These are phyloP conservation scores for Neoascia interrupta DNA, from an alignment of 2,888 invertebrate genomes.

Conservation along the genomic window DNA sequence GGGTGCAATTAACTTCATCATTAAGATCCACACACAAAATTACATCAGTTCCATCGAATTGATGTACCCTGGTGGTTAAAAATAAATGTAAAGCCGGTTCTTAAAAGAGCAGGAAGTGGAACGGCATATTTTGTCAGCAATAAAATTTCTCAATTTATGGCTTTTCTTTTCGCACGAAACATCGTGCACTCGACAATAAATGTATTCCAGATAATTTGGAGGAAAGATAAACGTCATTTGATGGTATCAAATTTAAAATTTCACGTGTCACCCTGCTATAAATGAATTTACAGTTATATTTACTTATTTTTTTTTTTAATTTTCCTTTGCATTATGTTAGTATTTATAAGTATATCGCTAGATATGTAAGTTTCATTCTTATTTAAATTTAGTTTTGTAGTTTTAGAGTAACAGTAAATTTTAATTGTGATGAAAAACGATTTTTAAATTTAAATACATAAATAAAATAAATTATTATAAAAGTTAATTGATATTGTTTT, in stretches of 20 bases:
- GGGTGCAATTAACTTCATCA: constrained; percentile 8
- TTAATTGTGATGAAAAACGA: constrained; percentile 58
- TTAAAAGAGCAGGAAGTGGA: constrained; percentile 39
- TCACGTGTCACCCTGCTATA: too few relatives aligned
- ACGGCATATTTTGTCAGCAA: neutral
- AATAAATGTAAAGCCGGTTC: constrained; percentile 26
- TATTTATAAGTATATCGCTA: constrained; percentile 35
- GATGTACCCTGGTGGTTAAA: constrained; percentile 7
- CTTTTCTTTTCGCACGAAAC: neutral
- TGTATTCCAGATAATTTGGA: constrained; percentile 10
- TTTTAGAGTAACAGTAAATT: constrained; percentile 9
- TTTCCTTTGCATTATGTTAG: constrained; percentile 23
- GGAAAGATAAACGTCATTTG: neutral
- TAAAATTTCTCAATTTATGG: constrained; percentile 3
- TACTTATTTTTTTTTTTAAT: too few relatives aligned
- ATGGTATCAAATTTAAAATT: too few relatives aligned
- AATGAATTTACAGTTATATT: constrained; percentile 42
- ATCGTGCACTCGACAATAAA: neutral
- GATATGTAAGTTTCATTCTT: constrained; percentile 26
- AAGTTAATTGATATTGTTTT: too few relatives aligned
- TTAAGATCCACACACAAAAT: neutral
- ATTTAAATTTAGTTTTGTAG: constrained; percentile 9
- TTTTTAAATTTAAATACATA: constrained; percentile 47
- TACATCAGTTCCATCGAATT: constrained; percentile 15
- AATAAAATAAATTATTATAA: constrained; percentile 59